Evolutionary conservation across 2,113 vertebrate species (phyloP).

Genomic region (Nibea coibor): DNA sequence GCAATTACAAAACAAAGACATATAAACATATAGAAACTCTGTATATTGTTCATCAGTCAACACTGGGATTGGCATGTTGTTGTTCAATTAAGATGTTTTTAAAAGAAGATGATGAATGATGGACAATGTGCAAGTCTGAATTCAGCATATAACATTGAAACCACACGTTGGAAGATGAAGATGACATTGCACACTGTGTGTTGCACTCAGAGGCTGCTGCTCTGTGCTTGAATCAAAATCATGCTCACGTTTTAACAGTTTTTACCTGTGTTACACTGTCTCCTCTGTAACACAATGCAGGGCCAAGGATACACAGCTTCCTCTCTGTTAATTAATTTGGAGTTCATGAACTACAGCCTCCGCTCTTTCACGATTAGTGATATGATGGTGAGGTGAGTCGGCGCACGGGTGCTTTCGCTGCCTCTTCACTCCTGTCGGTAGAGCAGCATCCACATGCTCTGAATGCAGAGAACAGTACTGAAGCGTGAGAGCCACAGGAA

Average conservation of each 20-base stretch:
- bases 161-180: background rate
- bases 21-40: background rate
- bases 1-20: conserved; percentile 18
- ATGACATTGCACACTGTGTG: background rate
- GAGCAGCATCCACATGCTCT: conserved; percentile 21
- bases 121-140: background rate
- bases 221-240: conserved; percentile 1
- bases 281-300: background rate
- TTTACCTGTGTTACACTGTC: background rate
- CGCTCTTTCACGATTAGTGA: conserved; percentile 42
- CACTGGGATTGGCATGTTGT: background rate
- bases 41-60: background rate
- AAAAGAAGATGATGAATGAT: background rate
- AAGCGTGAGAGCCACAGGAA: conserved; percentile 55
- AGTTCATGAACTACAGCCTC: conserved; percentile 22
- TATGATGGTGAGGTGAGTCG: conserved; percentile 30
- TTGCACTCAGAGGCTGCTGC: background rate
- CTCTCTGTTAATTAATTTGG: conserved; percentile 47
- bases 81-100: background rate
- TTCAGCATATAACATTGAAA: background rate
- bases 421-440: conserved; percentile 28
- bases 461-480: conserved; percentile 29
- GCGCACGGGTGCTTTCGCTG: conserved; percentile 8
- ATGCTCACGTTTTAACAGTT: conserved; percentile 21
- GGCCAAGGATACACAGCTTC: conserved; percentile 29